Evolutionary conservation across 2,797 vertebrate genomes (phyloP), one percentile per base, ranked within the genome.

Genomic region (Mycteria americana): DNA sequence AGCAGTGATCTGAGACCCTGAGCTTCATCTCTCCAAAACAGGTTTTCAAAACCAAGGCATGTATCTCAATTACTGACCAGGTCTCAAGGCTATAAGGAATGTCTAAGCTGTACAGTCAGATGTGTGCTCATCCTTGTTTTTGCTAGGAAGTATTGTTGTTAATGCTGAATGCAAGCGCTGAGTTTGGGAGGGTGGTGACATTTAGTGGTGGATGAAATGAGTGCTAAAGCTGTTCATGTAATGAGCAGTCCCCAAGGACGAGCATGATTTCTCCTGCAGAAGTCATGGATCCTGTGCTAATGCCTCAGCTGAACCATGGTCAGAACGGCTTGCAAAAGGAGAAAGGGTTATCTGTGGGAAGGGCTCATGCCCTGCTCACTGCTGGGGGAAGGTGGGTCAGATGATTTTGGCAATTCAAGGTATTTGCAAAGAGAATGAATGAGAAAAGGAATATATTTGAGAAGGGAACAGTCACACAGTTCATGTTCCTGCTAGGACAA

Each of bases 401-500:
- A 43, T 51, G n/a, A 27, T 51, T 91, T 76, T 85, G 81, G 70
- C 77, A 93, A 67, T 91, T 60, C 7, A 53, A 87, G 51, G 46
- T 92, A 41, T 92, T 94, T 95, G 57, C 65, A 35, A 77, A 86
- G 50, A 57, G 77, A 85, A 70, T 7, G 74, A 17, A 25, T 33
- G 35, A 87, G 25, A 70, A 89, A 92, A 91, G 13, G 19, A 86
- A 7, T 62, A 22, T 70, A 18, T 84, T 93, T 74, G 67, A 41
- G 57, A 68, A 93, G 46, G 50, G 62, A 95, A 70, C 33, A 33
- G 81, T 94, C 81, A 79, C 73, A 43, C 33, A 85, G 75, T 60
- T 95, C 72, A 46, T 8, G 13, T 56, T 94, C 92, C 60, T 96
- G 95, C 89, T 73, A 74, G 54, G 84, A 87, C 96, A 97, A 91